Evolutionary conservation across 2,888 invertebrate species (phyloP), one percentile per base, ranked within the genome.

Genomic region (Sepiola atlantica): DNA sequence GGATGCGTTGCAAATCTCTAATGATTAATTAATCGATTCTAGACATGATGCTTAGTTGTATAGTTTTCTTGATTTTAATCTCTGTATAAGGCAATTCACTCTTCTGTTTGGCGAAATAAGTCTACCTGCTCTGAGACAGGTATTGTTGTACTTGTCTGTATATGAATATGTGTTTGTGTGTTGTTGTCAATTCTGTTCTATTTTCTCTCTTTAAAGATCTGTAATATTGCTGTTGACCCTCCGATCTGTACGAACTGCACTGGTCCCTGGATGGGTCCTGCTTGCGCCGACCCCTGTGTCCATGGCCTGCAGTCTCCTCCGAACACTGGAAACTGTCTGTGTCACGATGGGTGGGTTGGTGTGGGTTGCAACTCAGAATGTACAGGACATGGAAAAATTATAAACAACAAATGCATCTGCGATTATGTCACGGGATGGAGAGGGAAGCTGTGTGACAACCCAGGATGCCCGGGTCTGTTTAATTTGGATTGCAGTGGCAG

Each of bases 281-380:
- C 96, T 12, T 96, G 96, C 95, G 95, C 95, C 93, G 96, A 96
- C n/a, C 96, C 96, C 0, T 96, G 96, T 95, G 94, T 95, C 8
- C 95, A 96, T 94, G 96, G 96, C 18, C 55, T 92, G 20, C 94
- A 95, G 94, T 94, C 94, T 32, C 96, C 96, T 0, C 94, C 94
- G 57, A 95, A 96, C 94, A 95, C 96, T 93, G 96, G 96, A 28
- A 28, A 93, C 35, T 96, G 96, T 95, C 54, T 93, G 77, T 96
- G 96, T 95, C 95, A 96, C n/a, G 95, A 95, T 61, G 96, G 96
- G 18, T 96, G 96, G 96, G 95, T 95, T 4, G 96, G 96, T 0
- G 95, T 95, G 21, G 96, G 96, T 16, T 96, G 96, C 94, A 94
- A 96, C 95, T 96, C 96, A 1, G 96, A 96, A 94, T 96, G 96